Percentiles rank a stretch among this genome's conserved stretches.
Conservation (phyloP, 1,140 invertebrate genomes). For the Aphis craccivora region DNA sequence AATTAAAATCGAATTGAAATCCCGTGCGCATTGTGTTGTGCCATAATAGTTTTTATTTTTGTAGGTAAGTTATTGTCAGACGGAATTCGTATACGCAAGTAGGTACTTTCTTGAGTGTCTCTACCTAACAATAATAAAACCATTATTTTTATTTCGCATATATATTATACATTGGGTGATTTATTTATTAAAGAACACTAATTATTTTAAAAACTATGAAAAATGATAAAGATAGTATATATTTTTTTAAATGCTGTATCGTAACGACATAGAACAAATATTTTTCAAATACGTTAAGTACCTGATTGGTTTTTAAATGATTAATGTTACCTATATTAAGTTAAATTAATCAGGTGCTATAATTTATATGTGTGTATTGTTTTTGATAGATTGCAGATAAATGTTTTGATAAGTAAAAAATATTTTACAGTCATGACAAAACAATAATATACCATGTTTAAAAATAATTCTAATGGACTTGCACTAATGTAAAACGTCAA, state of each 20-base stretch:
- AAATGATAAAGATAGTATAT: not conserved
- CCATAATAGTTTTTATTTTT: not conserved
- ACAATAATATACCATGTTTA: not conserved
- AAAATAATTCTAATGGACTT: not conserved
- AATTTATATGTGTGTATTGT: too few species aligned
- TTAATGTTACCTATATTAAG: not conserved
- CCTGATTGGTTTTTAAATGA: not conserved
- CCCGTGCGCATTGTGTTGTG: not conserved
- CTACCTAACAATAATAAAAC: not conserved
- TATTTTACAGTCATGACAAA: not conserved
- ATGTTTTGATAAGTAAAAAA: not conserved
- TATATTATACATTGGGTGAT: not conserved
- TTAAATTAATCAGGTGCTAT: not conserved
- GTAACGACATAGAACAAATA: not conserved
- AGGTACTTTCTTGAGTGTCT: not conserved
- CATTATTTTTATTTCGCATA: not conserved
- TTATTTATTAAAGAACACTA: not conserved
- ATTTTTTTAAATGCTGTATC: not conserved
- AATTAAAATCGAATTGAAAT: slow-evolving; percentile 34
- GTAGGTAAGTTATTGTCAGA: not conserved
- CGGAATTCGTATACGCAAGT: not conserved
- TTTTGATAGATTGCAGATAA: not conserved
- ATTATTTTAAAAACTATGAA: not conserved
- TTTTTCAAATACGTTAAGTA: not conserved
- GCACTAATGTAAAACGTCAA: not conserved